phyloP scores from a whole-genome alignment of 37 sponge, comb jelly and placozoan genomes.

The Amphimedon queenslandica region DNA sequence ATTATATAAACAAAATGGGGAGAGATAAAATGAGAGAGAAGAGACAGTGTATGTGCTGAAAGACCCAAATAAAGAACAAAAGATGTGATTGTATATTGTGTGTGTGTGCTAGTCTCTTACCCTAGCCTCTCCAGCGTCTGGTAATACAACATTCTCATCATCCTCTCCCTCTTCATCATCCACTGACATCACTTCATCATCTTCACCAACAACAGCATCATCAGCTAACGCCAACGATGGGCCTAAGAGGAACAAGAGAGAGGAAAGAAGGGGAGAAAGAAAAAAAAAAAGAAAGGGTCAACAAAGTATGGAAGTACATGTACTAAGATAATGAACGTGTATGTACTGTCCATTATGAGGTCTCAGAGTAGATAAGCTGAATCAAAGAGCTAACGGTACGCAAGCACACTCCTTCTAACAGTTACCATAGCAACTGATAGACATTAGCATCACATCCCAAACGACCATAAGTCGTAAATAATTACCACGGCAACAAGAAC shows the following conservation, averaged over 20 bases:
- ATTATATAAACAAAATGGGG: background rate
- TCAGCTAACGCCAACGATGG: conserved; percentile 13
- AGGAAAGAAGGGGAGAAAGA: too few relatives aligned
- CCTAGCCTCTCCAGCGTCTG: background rate
- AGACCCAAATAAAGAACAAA: too few relatives aligned
- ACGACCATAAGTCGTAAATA: background rate
- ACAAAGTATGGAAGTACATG: too few relatives aligned
- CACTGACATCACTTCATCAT: too few relatives aligned
- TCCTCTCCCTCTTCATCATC: conserved; percentile 12
- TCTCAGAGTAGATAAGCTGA: too few relatives aligned
- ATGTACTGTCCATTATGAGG: too few relatives aligned
- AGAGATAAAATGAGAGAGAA: too few relatives aligned
- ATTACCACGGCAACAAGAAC: background rate
- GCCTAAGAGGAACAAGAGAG: background rate
- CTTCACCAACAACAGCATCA: conserved; percentile 1
- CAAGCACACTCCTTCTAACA: background rate
- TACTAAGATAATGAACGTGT: too few relatives aligned
- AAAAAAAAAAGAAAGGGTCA: too few relatives aligned
- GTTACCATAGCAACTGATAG: background rate
- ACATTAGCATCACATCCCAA: background rate
- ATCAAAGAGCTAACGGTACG: background rate
- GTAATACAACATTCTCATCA: conserved; percentile 6
- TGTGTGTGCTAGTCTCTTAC: too few relatives aligned
- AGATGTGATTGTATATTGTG: too few relatives aligned
- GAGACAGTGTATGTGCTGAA: too few relatives aligned